These are phyloP conservation scores for Cryptophagus acutangulus DNA, from an alignment of 2,888 invertebrate genomes.

Conservation along the genomic window DNA sequence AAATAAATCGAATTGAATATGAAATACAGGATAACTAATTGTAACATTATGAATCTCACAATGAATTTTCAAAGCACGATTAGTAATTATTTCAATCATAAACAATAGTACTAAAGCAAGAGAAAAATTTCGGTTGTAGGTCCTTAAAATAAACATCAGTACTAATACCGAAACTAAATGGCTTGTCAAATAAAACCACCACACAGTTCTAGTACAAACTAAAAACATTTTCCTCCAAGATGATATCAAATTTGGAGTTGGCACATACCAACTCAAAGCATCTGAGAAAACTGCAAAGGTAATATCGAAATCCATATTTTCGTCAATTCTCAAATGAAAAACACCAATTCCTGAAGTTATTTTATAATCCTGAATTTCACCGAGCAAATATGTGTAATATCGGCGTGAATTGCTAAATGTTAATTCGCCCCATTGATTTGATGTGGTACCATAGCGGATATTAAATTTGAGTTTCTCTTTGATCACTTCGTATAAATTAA, in stretches of 20 bases:
- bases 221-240: conserved; percentile 1
- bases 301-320: not conserved
- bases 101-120: too few relatives aligned
- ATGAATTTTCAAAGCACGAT: too few relatives aligned
- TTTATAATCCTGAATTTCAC: not conserved
- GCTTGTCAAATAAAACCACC: not conserved
- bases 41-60: too few relatives aligned
- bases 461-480: not conserved
- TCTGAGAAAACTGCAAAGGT: not conserved
- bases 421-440: not conserved
- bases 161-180: not conserved
- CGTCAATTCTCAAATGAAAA: not conserved
- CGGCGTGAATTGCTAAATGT: not conserved
- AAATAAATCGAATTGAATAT: too few relatives aligned
- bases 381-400: not conserved
- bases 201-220: not conserved
- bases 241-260: not conserved
- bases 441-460: not conserved
- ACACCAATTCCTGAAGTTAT: not conserved
- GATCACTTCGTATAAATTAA: not conserved
- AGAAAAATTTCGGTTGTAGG: too few relatives aligned
- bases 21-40: too few relatives aligned
- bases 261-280: not conserved
- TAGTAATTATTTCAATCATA: too few relatives aligned
- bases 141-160: not conserved